A percentile compares a stretch with the other conserved stretches of the same genome.
These are phyloP conservation scores for Bemisia tabaci DNA, from an alignment of 1,140 invertebrate genomes.

Conservation along the genomic window DNA sequence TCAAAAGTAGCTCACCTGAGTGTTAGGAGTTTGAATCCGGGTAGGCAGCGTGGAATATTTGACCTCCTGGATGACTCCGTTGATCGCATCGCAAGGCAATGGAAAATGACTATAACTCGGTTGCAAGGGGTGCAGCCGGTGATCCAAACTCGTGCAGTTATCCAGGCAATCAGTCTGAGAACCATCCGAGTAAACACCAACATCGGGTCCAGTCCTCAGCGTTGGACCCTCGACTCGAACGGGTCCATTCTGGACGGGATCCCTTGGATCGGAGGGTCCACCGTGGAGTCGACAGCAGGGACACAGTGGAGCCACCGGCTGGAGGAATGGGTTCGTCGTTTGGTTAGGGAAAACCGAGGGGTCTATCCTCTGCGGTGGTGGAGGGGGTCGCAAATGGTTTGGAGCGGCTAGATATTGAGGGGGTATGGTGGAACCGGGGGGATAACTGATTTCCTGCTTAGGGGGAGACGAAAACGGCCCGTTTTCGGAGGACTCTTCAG, in stretches of 20 bases:
- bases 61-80: not conserved
- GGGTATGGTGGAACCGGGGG: not conserved
- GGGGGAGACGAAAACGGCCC: not conserved
- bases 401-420: not conserved
- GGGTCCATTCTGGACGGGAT: not conserved
- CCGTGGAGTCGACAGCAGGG: not conserved
- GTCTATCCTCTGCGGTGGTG: too few species aligned
- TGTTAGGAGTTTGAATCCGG: not conserved
- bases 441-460: not conserved
- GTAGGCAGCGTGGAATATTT: not conserved
- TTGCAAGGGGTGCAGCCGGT: not conserved
- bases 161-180: not conserved
- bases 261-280: not conserved
- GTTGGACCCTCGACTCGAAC: not conserved
- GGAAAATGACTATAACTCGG: not conserved
- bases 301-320: not conserved
- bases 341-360: not conserved
- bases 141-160: not conserved
- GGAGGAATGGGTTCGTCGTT: not conserved
- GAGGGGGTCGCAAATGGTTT: not conserved
- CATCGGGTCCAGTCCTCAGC: not conserved
- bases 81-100: not conserved
- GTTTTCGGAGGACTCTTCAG: slow-evolving; percentile 9
- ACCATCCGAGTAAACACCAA: not conserved
- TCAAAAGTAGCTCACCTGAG: not conserved